These are phyloP conservation scores for Lobophora halterata DNA, from an alignment of 2,888 invertebrate genomes.

Conservation along the genomic window DNA sequence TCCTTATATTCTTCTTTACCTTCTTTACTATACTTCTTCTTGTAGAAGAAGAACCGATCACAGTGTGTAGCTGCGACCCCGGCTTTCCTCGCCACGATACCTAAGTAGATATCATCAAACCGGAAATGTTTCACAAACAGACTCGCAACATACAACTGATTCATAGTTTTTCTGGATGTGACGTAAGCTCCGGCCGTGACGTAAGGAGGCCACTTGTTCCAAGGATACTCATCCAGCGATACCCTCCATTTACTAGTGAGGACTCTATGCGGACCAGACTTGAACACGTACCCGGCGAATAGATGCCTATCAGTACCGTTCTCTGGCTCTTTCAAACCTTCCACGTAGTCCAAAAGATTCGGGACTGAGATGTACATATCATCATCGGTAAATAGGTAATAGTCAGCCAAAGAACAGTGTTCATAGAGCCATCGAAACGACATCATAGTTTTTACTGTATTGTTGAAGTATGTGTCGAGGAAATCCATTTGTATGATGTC, in stretches of 20 bases:
- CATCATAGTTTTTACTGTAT: conserved; percentile 96
- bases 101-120: conserved; percentile 95
- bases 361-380: conserved; percentile 95
- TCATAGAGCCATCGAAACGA: conserved; percentile 91
- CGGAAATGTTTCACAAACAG: conserved; percentile 90
- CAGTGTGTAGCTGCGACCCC: conserved; percentile 88
- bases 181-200: conserved; percentile 94
- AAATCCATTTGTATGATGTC: conserved; percentile 93
- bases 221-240: conserved; percentile 91
- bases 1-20: conserved; percentile 84
- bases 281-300: conserved; percentile 89
- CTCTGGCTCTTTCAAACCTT: conserved; percentile 2
- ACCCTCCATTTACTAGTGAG: conserved; percentile 93
- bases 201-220: conserved; percentile 93
- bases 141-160: conserved; percentile 88
- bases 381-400: conserved; percentile 94
- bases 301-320: conserved; percentile 51
- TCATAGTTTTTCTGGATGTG: conserved; percentile 86
- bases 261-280: conserved; percentile 88
- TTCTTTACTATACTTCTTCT: conserved; percentile 83
- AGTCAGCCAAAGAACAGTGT: conserved; percentile 87
- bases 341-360: conserved; percentile 86
- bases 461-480: conserved; percentile 92
- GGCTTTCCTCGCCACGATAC: conserved; percentile 90
- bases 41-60: conserved; percentile 89